These are phyloP conservation scores for Lysiphlebus fabarum DNA, from an alignment of 1,140 invertebrate species.

Conservation along the genomic window DNA sequence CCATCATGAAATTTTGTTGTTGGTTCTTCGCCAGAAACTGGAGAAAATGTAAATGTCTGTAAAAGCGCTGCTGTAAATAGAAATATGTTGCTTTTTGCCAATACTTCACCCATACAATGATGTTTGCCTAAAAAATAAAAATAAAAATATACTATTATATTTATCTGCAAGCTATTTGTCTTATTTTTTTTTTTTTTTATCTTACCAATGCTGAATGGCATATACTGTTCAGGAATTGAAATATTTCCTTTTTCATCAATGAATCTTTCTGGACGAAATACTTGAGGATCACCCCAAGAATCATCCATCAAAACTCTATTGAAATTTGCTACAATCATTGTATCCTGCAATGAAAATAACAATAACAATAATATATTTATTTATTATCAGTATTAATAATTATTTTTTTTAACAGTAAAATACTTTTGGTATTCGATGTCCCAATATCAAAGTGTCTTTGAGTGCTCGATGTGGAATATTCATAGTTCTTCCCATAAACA, in stretches of 20 bases:
- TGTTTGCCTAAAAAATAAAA: conserved; percentile 62
- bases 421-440: conserved; percentile 76
- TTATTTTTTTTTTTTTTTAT: neutral
- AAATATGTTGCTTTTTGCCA: conserved; percentile 83
- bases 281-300: conserved; percentile 67
- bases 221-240: conserved; percentile 65
- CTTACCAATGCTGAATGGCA: conserved; percentile 74
- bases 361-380: neutral
- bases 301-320: conserved; percentile 72
- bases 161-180: neutral
- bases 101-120: conserved; percentile 79
- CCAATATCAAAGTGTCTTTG: conserved; percentile 66
- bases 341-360: conserved; percentile 61
- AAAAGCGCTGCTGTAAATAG: conserved; percentile 74
- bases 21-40: conserved; percentile 63
- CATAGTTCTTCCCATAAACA: conserved; percentile 76
- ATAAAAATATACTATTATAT: conserved; percentile 3
- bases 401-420: conserved; percentile 5
- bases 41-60: conserved; percentile 71
- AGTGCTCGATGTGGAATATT: conserved; percentile 75
- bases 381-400: neutral
- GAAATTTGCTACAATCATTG: conserved; percentile 81
- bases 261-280: conserved; percentile 76
- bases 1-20: conserved; percentile 68
- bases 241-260: conserved; percentile 65